Conservation (phyloP, 2,113 vertebrate species). For the Sceloporus tristichus region DNA sequence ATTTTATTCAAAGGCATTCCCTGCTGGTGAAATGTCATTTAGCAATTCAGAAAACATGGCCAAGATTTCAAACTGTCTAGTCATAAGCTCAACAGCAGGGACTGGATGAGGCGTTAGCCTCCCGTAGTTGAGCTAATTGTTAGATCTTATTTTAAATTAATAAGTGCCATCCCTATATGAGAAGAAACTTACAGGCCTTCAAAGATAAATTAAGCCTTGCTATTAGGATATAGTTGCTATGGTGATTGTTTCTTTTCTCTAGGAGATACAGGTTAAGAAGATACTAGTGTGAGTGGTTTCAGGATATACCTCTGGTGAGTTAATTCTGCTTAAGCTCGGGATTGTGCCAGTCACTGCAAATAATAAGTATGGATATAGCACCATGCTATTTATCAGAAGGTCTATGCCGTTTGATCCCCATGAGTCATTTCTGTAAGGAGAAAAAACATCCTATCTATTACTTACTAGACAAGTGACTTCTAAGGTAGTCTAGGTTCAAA, state of each 20-base stretch:
- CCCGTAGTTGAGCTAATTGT: conserved; percentile 63
- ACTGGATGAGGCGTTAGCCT: conserved; percentile 45
- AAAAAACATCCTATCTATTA: neutral
- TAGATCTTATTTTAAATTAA: conserved; percentile 56
- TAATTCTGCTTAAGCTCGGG: neutral
- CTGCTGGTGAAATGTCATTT: conserved; percentile 64
- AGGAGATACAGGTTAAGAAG: conserved; percentile 59
- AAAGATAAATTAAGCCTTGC: conserved; percentile 33
- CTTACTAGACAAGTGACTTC: neutral
- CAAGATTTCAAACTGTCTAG: conserved; percentile 50
- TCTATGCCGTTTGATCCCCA: neutral
- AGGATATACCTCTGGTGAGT: conserved; percentile 14
- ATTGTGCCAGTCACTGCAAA: neutral
- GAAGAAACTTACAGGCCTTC: neutral
- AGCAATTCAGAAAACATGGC: conserved; percentile 46
- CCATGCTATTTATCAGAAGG: neutral
- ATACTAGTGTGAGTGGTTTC: conserved; percentile 26
- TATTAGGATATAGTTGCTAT: conserved; percentile 66
- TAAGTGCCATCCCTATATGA: conserved; percentile 33
- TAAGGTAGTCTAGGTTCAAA: neutral
- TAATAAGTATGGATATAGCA: neutral
- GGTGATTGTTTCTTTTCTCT: conserved; percentile 62
- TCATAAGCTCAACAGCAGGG: conserved; percentile 27
- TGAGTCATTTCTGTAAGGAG: neutral
- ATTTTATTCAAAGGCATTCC: conserved; percentile 68